Base-by-base conservation (phyloP, 2,888 invertebrate species). In the Ennomos fuscantarius region DNA sequence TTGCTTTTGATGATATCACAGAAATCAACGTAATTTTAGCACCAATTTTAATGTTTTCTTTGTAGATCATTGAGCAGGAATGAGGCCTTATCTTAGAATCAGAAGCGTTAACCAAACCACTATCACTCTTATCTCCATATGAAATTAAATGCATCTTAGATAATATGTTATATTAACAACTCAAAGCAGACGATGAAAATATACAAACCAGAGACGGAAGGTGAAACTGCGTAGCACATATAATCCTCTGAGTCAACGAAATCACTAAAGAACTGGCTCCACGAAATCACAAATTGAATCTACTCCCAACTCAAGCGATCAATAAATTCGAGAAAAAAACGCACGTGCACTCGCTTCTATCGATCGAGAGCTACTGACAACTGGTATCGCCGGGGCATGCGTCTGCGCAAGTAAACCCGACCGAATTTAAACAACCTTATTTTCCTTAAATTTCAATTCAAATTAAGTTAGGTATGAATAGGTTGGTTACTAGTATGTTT, bases 341-440 rank as follows among this genome's bases (percentile, higher is more conserved):
- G 69, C 72, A 70, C 72, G 60, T 61, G 63, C 60, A 46, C 44
- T 76, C 56, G 60, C 79, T 61, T 71, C 79, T 84, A 84, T 87
- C 89, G 84, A 88, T 86, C 80, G 78, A 82, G 81, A 82, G 81
- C 87, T 81, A 91, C 90, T 90, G 90, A 86, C 89, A 85, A 78
- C 74, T 76, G 69, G 79, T 82, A 78, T 80, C 81, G 76, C 70
- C 76, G 65, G 62, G 63, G 76, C 83, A 80, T 89, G 89, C 89
- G 90, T 85, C 75, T 66, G 91, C 89, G 89, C 88, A 78, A 40
- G 66, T 76, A 76, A 69, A 81, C 40, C 71, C 84, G 77, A 62
- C 78, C 67, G 58, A 78, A 50, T 87, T 78, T 2, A 78, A 78
- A 77, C 74, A 50, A 58, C 41, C 42, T 34, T 46, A 9, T 9